A percentile compares a stretch with the other conserved stretches of the same genome.
Conservation (phyloP, 2,797 vertebrate species). For the Lacerta viridis region DNA sequence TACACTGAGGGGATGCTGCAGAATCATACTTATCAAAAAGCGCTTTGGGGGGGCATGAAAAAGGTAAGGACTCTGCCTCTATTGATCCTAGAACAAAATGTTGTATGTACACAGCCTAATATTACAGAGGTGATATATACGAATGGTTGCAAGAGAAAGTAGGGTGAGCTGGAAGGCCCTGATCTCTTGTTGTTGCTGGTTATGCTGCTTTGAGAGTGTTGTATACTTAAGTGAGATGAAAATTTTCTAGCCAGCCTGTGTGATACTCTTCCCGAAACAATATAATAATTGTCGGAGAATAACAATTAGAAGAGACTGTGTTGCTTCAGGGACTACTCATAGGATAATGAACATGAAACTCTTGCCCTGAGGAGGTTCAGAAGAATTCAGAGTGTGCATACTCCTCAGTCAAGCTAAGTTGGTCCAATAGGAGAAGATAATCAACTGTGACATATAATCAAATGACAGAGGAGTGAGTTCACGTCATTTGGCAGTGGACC, state of each 20-base stretch:
- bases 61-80: no score
- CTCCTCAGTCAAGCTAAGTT: neutral
- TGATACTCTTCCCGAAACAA: neutral
- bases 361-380: no score
- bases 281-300: neutral
- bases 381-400: neutral
- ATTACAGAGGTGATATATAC: neutral
- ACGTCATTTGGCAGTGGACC: neutral
- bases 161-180: neutral
- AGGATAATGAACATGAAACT: neutral
- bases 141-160: neutral
- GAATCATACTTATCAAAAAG: no score
- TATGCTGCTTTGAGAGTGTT: neutral
- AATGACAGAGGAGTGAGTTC: neutral
- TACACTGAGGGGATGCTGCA: no score
- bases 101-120: no score
- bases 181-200: neutral
- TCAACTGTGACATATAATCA: neutral
- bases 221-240: neutral
- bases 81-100: no score
- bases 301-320: neutral
- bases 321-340: neutral
- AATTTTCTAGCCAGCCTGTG: neutral
- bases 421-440: neutral
- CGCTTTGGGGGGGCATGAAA: no score